A percentile compares a stretch with the other conserved stretches of the same genome.
Evolutionary conservation across 2,113 vertebrate genomes (phyloP).

Genomic region (Diglossa brunneiventris): DNA sequence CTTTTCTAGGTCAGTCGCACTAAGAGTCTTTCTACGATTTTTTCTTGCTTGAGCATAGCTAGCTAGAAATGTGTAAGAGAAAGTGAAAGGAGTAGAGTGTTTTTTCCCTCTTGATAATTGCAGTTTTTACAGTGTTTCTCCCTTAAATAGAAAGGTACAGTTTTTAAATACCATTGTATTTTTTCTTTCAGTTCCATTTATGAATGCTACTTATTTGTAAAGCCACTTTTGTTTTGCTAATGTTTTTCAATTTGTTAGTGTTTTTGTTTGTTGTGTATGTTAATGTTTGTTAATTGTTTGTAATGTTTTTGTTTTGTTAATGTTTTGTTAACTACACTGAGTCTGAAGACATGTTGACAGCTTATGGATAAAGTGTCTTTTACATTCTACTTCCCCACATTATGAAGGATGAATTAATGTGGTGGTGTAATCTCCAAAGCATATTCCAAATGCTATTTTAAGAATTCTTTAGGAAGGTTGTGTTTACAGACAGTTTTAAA

Average conservation of each 20-base stretch:
- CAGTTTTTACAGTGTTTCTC: neutral
- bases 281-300: no score
- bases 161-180: neutral
- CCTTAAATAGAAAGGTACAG: neutral
- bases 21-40: neutral
- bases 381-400: neutral
- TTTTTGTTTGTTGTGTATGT: no score
- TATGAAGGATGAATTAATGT: neutral
- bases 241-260: no score
- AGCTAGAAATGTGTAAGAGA: neutral
- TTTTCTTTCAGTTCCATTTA: neutral
- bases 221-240: neutral
- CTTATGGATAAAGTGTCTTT: neutral
- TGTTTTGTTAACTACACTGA: neutral
- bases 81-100: neutral
- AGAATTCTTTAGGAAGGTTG: neutral
- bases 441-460: neutral
- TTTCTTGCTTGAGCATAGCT: neutral
- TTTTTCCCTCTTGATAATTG: neutral
- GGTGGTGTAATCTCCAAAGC: neutral
- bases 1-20: neutral
- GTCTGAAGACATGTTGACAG: neutral
- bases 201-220: neutral
- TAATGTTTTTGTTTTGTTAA: neutral
- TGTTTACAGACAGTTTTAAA: neutral